Evolutionary conservation across 2,888 invertebrate genomes (phyloP), one percentile per base, ranked within the genome.

Genomic region (Nomada flava): DNA sequence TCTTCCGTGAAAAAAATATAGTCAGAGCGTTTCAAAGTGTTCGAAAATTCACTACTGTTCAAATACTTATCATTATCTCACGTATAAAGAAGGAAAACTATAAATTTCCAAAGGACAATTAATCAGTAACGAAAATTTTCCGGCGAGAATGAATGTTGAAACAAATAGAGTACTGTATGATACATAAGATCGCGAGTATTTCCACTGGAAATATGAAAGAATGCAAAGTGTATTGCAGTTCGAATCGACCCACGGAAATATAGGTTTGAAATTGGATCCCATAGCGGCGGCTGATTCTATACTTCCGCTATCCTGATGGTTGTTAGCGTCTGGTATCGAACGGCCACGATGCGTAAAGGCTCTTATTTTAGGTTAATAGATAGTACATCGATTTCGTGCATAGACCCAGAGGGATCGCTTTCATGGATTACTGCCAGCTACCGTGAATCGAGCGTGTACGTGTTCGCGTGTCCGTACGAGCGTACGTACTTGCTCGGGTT

Each of bases 401-500:
- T 86, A 76, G 78, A 77, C 79, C 72, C 69, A 74, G 82, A 71
- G 76, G 70, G 78, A 86, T 85, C 82, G 76, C 64, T 85, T 84
- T 79, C 82, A 71, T 90, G 89, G 90, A 88, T 72, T 47, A 0
- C 47, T 85, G 89, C 89, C 90, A 90, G 77, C 68, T 75, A 64
- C 53, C 76, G 87, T 79, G 85, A 77, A 63, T 82, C 23, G 44
- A 53, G 26, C 50, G 47, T 50, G 67, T 68, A 55, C 75, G 81
- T 82, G 62, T 76, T 70, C 64, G 75, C 72, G 70, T 63, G 13
- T 5, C 67, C 72, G 57, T 50, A 57, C 52, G 76, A 18, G 57
- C 60, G 74, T 64, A 71, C 64, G 57, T 52, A 59, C 44, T 57
- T 26, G 63, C n/a, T 79, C 76, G 77, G 76, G 60, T 68, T 68